Conservation (phyloP, 2,888 invertebrate species). For the Clitarchus hookeri region DNA sequence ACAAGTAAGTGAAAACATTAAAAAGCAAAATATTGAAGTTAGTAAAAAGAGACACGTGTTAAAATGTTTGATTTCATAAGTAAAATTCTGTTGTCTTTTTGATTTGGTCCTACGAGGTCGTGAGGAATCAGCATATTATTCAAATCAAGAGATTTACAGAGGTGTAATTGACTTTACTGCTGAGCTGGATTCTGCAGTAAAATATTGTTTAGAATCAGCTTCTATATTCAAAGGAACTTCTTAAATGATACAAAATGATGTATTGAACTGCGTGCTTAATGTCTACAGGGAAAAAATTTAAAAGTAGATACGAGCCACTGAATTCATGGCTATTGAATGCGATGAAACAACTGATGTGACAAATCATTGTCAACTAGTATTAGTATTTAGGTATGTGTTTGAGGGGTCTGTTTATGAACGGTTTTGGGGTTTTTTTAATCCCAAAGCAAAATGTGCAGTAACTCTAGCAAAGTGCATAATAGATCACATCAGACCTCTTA, state of each 20-base stretch:
- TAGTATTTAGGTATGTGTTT: conserved; percentile 11
- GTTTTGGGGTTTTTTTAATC: not conserved
- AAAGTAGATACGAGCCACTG: not conserved
- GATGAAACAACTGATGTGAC: not conserved
- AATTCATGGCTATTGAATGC: not conserved
- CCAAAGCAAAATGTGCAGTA: not conserved
- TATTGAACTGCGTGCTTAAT: not conserved
- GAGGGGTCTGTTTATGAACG: not conserved
- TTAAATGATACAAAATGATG: not conserved
- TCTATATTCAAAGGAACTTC: not conserved
- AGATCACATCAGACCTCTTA: no score
- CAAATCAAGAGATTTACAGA: not conserved
- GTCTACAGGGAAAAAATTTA: not conserved
- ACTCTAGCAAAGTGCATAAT: conserved; percentile 3
- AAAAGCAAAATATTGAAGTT: not conserved
- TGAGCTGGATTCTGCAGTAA: not conserved
- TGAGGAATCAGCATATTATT: not conserved
- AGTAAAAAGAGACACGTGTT: not conserved
- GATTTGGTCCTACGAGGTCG: not conserved
- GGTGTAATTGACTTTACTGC: not conserved
- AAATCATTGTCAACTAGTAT: conserved; percentile 12
- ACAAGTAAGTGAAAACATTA: not conserved
- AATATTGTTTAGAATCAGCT: not conserved
- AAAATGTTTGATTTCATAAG: not conserved
- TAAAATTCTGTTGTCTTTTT: conserved; percentile 19